Percentiles rank a stretch among this genome's conserved stretches.
Conservation (phyloP, 2,797 vertebrate genomes). For the Buceros bicornis region DNA sequence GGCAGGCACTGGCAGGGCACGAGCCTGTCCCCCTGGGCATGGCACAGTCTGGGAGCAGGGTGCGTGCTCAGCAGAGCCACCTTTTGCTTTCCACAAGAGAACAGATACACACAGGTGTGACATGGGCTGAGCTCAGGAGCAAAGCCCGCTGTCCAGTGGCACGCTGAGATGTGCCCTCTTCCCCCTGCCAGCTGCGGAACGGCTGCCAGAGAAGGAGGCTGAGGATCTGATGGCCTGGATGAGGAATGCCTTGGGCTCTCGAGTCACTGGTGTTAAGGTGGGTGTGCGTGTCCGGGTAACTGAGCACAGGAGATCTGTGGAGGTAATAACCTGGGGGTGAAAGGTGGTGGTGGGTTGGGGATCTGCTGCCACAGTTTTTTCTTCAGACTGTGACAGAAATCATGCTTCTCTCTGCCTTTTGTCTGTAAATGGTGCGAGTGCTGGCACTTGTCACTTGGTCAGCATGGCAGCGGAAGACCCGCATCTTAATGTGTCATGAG, state of each 20-base stretch:
- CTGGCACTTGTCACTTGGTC: background rate
- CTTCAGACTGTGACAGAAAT: background rate
- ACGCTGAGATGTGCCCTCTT: background rate
- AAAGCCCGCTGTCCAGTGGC: background rate
- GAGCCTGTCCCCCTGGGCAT: background rate
- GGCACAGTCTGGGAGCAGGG: background rate
- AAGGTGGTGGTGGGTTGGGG: fast-evolving
- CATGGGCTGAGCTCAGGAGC: background rate
- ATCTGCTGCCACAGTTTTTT: background rate
- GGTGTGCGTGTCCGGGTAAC: background rate
- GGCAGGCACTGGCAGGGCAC: background rate
- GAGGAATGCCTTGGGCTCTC: slow-evolving; percentile 88
- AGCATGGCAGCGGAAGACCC: background rate
- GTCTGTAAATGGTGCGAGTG: background rate
- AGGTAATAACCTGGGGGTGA: background rate
- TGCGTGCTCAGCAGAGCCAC: background rate
- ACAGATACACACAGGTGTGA: background rate
- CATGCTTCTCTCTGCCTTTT: background rate
- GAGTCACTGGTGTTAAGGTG: slow-evolving; percentile 92
- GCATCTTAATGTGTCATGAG: background rate
- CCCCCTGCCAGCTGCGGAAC: slow-evolving; percentile 81
- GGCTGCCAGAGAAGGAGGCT: slow-evolving; percentile 86
- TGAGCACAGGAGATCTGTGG: background rate
- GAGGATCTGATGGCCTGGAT: slow-evolving; percentile 95
- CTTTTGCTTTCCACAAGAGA: background rate